A percentile compares a stretch with the other conserved stretches of the same genome.
These are phyloP conservation scores for Erpobdella octoculata DNA, from an alignment of 2,888 invertebrate species.

Conservation along the genomic window DNA sequence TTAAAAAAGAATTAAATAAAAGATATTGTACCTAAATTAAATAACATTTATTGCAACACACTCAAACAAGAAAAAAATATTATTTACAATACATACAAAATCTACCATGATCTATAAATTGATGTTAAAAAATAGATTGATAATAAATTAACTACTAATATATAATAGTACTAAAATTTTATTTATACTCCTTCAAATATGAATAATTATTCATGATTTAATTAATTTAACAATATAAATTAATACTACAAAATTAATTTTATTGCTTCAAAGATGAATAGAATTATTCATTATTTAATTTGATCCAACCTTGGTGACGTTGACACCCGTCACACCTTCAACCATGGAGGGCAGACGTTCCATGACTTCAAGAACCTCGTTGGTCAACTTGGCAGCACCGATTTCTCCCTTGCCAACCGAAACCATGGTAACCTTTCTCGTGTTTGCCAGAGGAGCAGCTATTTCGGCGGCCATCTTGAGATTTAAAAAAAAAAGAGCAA, in stretches of 20 bases:
- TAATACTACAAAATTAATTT: background rate
- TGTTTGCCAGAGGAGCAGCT: conserved; percentile 84
- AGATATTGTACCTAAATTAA: too few species aligned
- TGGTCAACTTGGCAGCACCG: conserved; percentile 86
- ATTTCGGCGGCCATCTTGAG: conserved; percentile 85
- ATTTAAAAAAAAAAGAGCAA: too few species aligned
- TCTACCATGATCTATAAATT: too few species aligned
- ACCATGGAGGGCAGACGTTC: conserved; percentile 83
- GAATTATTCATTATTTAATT: background rate
- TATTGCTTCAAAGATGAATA: background rate
- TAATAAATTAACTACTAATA: too few species aligned
- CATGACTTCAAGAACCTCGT: conserved; percentile 86
- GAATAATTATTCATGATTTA: background rate
- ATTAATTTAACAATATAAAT: background rate
- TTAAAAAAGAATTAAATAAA: too few species aligned
- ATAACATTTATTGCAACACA: too few species aligned
- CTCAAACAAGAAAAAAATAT: too few species aligned
- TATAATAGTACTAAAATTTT: too few species aligned
- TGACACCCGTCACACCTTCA: conserved; percentile 83
- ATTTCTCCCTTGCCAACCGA: conserved; percentile 77
- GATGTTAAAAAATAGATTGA: background rate
- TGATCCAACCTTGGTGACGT: conserved; percentile 61
- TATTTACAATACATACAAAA: too few species aligned
- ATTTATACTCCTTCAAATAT: too few species aligned
- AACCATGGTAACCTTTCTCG: conserved; percentile 92